A percentile compares a stretch with the other conserved stretches of the same genome.
phyloP scores from a whole-genome alignment of 2,113 vertebrate species.

The Macrotis lagotis region DNA sequence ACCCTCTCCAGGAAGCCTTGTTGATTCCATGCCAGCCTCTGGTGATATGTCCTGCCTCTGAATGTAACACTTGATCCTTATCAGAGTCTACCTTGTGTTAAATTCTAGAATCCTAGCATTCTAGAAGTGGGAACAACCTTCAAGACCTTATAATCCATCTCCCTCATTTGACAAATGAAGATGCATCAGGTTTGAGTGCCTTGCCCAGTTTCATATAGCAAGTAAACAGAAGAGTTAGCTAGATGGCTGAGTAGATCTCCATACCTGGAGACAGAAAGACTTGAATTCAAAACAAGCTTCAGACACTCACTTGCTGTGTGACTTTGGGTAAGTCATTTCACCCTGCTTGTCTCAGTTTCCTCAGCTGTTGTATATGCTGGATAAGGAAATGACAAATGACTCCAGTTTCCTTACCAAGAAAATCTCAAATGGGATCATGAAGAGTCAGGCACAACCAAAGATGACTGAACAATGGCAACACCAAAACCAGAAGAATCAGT shows the following conservation, averaged over 20 bases:
- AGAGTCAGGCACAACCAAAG: no score
- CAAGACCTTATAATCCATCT: background rate
- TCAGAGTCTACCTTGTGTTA: background rate
- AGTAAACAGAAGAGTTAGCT: background rate
- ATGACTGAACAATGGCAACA: no score
- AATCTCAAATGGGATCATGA: no score
- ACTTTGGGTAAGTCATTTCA: background rate
- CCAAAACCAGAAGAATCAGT: background rate
- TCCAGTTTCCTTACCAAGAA: no score
- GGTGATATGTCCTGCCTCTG: background rate
- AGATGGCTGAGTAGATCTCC: background rate
- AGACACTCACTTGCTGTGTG: background rate
- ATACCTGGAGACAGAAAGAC: background rate
- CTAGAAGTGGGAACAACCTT: background rate
- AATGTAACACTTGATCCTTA: background rate
- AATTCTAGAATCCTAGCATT: background rate
- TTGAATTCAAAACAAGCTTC: background rate
- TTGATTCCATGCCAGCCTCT: background rate
- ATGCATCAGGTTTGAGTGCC: background rate
- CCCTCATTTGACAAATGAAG: background rate
- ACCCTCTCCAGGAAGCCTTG: background rate
- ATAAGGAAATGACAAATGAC: background rate
- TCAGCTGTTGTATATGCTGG: background rate
- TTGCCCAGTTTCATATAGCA: background rate
- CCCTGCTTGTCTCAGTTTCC: background rate